These are phyloP conservation scores for Scaptomyza pallida DNA, from an alignment of 1,140 invertebrate genomes.

Conservation along the genomic window DNA sequence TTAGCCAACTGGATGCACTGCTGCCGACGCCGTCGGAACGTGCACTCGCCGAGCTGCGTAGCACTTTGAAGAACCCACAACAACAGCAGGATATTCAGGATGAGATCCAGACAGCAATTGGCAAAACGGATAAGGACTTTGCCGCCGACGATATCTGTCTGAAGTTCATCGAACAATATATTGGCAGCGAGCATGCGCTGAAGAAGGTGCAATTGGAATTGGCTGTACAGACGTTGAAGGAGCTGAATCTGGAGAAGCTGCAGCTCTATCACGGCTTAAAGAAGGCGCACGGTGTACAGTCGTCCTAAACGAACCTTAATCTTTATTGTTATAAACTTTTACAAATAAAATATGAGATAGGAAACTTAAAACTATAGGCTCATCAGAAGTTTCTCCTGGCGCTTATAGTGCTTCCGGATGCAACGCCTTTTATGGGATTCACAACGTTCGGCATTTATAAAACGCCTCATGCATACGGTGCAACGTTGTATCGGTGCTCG, in stretches of 20 bases:
- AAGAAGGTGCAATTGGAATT: constrained; percentile 87
- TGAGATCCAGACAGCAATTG: constrained; percentile 75
- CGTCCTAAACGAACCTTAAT: constrained; percentile 24
- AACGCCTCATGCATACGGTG: constrained; percentile 40
- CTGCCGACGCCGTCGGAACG: constrained; percentile 52
- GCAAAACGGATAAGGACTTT: constrained; percentile 74
- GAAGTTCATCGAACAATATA: constrained; percentile 87
- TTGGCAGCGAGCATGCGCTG: constrained; percentile 85
- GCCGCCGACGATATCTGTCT: constrained; percentile 84
- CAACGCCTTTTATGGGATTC: constrained; percentile 34
- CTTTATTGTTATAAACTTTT: constrained; percentile 53
- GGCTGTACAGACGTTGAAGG: constrained; percentile 87
- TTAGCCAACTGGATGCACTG: constrained; percentile 77
- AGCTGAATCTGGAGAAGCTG: constrained; percentile 86
- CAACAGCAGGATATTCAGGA: constrained; percentile 53
- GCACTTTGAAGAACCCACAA: constrained; percentile 10
- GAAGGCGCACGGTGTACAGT: constrained; percentile 86
- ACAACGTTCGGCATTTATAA: constrained; percentile 15
- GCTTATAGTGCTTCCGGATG: constrained; percentile 24
- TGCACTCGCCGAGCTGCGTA: constrained; percentile 55
- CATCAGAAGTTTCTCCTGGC: neutral
- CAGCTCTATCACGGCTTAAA: constrained; percentile 86
- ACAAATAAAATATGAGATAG: constrained; percentile 6
- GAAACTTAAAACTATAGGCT: neutral
- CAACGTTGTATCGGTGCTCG: constrained; percentile 16